Evolutionary conservation across 2,113 vertebrate species (phyloP).

Genomic region (Callipepla californica): DNA sequence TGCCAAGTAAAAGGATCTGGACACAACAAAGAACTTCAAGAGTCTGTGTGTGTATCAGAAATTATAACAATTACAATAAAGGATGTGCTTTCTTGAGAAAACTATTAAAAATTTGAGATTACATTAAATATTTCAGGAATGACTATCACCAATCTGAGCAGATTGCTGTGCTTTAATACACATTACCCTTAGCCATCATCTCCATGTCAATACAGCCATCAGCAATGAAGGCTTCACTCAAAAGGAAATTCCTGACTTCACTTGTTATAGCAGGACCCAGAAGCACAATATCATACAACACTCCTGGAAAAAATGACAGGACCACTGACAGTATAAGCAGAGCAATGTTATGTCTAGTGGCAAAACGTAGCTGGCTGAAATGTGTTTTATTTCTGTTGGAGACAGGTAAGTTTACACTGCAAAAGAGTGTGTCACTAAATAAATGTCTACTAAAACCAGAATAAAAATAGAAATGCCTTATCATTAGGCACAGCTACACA

Average conservation of each 20-base stretch:
- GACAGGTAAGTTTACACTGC: slow-evolving; percentile 61
- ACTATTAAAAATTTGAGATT: slow-evolving; percentile 26
- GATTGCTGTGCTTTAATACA: slow-evolving; percentile 70
- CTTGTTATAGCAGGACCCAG: slow-evolving; percentile 54
- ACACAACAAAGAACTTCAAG: neutral
- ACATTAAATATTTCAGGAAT: slow-evolving; percentile 69
- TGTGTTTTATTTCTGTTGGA: slow-evolving; percentile 63
- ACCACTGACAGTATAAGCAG: slow-evolving; percentile 60
- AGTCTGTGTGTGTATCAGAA: neutral
- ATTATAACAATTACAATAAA: slow-evolving; percentile 37
- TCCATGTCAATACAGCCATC: slow-evolving; percentile 78
- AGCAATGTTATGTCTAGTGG: slow-evolving; percentile 55
- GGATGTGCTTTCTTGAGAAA: slow-evolving; percentile 29
- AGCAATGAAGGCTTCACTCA: slow-evolving; percentile 70
- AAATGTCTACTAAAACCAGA: slow-evolving; percentile 59
- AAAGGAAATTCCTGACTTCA: slow-evolving; percentile 78
- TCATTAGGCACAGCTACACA: slow-evolving; percentile 43
- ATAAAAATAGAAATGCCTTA: slow-evolving; percentile 44
- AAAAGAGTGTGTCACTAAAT: slow-evolving; percentile 33
- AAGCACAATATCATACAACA: slow-evolving; percentile 61
- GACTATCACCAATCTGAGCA: slow-evolving; percentile 70
- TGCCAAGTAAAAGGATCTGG: neutral
- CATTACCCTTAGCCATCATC: slow-evolving; percentile 75
- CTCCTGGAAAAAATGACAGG: slow-evolving; percentile 61
- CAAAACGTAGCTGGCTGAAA: slow-evolving; percentile 61